Percentiles rank a stretch among this genome's conserved stretches.
Conservation (phyloP, 1,140 invertebrate genomes). For the Cephus cinctus region DNA sequence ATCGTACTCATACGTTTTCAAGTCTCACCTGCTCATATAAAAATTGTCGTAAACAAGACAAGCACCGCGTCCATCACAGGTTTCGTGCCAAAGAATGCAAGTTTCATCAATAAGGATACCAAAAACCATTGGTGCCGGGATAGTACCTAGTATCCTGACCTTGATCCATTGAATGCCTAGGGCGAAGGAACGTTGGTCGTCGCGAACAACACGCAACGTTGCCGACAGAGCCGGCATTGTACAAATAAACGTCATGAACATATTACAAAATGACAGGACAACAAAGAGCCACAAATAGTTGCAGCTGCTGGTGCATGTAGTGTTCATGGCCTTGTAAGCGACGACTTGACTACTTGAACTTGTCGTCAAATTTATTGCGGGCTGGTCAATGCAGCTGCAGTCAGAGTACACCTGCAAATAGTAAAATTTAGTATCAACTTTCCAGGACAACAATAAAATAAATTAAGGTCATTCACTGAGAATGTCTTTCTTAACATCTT, state of each 20-base stretch:
- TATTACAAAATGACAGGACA: conserved; percentile 66
- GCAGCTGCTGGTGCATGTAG: conserved; percentile 65
- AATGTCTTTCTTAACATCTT: no score
- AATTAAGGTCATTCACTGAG: no score
- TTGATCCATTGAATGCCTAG: conserved; percentile 86
- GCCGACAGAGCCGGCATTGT: conserved; percentile 77
- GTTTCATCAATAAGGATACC: conserved; percentile 81
- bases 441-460: not conserved
- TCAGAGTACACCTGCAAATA: conserved; percentile 54
- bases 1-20: conserved; percentile 2
- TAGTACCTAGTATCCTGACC: conserved; percentile 76
- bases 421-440: not conserved
- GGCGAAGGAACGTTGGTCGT: conserved; percentile 82
- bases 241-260: conserved; percentile 75
- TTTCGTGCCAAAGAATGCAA: conserved; percentile 75
- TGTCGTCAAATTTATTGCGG: conserved; percentile 20
- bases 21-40: conserved; percentile 68
- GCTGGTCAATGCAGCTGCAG: conserved; percentile 57
- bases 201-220: conserved; percentile 75
- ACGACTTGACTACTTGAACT: conserved; percentile 28
- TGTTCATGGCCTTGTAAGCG: conserved; percentile 61
- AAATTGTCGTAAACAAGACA: conserved; percentile 71
- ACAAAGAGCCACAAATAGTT: conserved; percentile 67
- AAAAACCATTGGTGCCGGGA: conserved; percentile 83
- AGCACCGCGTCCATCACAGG: conserved; percentile 62